phyloP scores from a whole-genome alignment of 2,888 invertebrate genomes.

The Myathropa florea region DNA sequence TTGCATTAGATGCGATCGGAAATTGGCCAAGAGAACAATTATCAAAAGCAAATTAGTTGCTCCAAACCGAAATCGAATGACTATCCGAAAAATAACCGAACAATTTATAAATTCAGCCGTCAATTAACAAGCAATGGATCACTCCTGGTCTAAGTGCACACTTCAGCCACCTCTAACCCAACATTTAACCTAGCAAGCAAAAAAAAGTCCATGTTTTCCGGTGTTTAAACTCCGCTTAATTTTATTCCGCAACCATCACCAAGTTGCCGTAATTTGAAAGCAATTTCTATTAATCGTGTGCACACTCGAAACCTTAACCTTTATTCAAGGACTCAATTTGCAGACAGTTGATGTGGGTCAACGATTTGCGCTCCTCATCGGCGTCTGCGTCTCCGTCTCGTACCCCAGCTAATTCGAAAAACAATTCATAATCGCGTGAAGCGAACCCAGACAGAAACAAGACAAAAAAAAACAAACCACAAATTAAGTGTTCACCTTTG shows the following conservation, averaged over 20 bases:
- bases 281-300: background rate
- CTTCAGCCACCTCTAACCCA: too few species aligned
- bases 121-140: too few species aligned
- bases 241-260: background rate
- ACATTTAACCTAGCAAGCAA: too few species aligned
- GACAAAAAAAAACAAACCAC: constrained; percentile 20
- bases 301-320: constrained; percentile 61
- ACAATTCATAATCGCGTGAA: constrained; percentile 45
- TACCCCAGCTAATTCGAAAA: constrained; percentile 22
- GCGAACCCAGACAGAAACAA: background rate
- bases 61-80: too few species aligned
- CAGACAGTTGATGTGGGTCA: constrained; percentile 70
- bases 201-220: background rate
- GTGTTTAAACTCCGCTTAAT: background rate
- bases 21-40: too few species aligned
- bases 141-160: too few species aligned
- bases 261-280: constrained; percentile 4
- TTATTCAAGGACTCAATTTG: constrained; percentile 52
- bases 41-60: too few species aligned
- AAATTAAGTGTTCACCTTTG: constrained; percentile 56
- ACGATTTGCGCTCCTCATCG: constrained; percentile 19
- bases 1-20: too few species aligned
- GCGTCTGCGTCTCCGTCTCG: background rate
- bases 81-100: too few species aligned
- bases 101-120: too few species aligned